Conservation (phyloP, 2,113 vertebrate genomes). For the Trichechus manatus region DNA sequence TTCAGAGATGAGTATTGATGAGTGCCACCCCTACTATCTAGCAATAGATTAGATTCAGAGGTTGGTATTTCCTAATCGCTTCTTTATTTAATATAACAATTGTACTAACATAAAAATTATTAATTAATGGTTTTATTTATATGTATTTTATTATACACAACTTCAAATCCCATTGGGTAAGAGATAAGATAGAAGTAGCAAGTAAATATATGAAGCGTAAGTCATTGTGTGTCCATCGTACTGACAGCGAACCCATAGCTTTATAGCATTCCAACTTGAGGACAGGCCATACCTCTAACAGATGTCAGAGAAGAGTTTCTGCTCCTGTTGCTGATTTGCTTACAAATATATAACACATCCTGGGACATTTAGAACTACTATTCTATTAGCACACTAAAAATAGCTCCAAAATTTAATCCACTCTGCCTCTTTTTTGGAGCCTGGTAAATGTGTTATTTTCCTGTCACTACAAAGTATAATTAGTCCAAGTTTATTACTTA, state of each 20-base stretch:
- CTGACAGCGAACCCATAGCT: not conserved
- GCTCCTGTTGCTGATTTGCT: not conserved
- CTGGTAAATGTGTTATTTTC: not conserved
- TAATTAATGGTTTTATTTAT: not conserved
- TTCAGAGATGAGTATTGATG: not conserved
- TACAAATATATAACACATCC: not conserved
- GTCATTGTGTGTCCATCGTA: not conserved
- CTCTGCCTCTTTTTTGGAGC: not conserved
- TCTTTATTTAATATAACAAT: not conserved
- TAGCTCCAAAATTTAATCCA: not conserved
- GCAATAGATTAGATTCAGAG: not conserved
- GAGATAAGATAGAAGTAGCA: not conserved
- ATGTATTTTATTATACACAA: not conserved
- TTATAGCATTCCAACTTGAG: not conserved
- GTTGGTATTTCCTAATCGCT: not conserved
- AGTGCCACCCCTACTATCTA: not conserved
- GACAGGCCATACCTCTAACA: not conserved
- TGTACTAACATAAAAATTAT: not conserved
- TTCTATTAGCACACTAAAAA: not conserved
- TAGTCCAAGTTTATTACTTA: not conserved
- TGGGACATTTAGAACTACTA: not conserved
- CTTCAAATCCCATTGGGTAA: not conserved
- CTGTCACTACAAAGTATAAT: not conserved
- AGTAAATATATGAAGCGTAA: not conserved
- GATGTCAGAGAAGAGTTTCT: not conserved